Conservation (phyloP, 2,113 vertebrate genomes). For the Coturnix japonica region DNA sequence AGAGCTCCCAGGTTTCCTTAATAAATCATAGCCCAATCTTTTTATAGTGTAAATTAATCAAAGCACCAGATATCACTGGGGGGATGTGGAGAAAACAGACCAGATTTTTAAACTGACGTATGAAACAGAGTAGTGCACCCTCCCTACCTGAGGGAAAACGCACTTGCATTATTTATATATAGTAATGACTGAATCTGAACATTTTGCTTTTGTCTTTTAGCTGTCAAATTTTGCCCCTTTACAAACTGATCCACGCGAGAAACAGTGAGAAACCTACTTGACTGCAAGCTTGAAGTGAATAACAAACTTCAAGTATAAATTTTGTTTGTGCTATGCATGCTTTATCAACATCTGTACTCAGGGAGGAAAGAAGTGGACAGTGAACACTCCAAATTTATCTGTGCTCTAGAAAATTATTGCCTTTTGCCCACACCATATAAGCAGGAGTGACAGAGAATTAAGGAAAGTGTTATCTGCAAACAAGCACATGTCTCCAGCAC, state of each 20-base stretch:
- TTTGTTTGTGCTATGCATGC: background rate
- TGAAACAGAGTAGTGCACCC: background rate
- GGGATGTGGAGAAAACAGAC: background rate
- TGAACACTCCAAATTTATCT: background rate
- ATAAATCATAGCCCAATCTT: background rate
- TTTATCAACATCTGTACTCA: background rate
- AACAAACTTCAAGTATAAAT: background rate
- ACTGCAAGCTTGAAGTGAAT: background rate
- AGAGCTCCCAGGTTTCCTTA: background rate
- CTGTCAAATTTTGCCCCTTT: background rate
- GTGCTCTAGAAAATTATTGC: background rate
- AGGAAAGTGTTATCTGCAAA: background rate
- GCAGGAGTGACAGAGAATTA: background rate
- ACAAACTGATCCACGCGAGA: background rate
- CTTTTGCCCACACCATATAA: background rate
- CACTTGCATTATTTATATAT: background rate
- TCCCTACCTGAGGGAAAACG: background rate
- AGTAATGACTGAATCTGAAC: background rate
- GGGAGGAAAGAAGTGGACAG: background rate
- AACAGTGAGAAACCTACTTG: background rate
- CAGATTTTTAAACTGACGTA: background rate
- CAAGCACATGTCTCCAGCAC: rapidly evolving
- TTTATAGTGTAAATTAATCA: background rate
- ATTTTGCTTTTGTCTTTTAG: background rate
- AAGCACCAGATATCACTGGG: background rate